Evolutionary conservation across 2,113 vertebrate genomes (phyloP).

Genomic region (Lagopus leucura): DNA sequence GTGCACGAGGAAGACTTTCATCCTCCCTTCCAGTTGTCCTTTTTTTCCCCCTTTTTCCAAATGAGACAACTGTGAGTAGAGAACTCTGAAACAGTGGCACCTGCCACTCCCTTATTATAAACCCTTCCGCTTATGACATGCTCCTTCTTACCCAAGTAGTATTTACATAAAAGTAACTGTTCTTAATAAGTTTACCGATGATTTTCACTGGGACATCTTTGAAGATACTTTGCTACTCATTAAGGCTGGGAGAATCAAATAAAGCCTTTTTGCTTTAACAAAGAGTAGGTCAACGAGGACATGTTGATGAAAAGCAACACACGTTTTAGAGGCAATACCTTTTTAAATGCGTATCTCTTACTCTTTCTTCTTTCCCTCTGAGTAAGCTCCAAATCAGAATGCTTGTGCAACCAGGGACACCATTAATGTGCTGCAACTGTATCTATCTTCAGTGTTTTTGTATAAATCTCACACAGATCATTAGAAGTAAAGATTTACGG

Average conservation of each 20-base stretch:
- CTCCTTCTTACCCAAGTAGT: background rate
- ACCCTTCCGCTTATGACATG: background rate
- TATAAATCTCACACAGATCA: background rate
- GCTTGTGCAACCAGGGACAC: background rate
- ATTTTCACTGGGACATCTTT: background rate
- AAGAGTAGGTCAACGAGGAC: background rate
- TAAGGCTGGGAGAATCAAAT: background rate
- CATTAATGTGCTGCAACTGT: background rate
- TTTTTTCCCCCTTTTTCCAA: background rate
- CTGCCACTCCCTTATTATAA: background rate
- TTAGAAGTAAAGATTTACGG: background rate
- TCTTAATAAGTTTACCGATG: background rate
- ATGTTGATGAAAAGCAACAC: rapidly evolving
- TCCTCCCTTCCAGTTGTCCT: rapidly evolving
- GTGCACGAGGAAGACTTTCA: background rate
- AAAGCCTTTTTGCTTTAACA: background rate
- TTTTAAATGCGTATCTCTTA: background rate
- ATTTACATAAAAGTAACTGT: background rate
- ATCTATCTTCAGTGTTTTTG: background rate
- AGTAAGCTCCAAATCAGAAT: background rate
- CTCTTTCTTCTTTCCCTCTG: background rate
- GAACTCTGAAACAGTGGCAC: background rate
- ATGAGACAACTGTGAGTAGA: rapidly evolving
- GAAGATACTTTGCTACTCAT: background rate
- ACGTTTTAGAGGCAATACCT: background rate